These are phyloP conservation scores for Bombus ignitus DNA, from an alignment of 1,140 invertebrate species.

Conservation along the genomic window DNA sequence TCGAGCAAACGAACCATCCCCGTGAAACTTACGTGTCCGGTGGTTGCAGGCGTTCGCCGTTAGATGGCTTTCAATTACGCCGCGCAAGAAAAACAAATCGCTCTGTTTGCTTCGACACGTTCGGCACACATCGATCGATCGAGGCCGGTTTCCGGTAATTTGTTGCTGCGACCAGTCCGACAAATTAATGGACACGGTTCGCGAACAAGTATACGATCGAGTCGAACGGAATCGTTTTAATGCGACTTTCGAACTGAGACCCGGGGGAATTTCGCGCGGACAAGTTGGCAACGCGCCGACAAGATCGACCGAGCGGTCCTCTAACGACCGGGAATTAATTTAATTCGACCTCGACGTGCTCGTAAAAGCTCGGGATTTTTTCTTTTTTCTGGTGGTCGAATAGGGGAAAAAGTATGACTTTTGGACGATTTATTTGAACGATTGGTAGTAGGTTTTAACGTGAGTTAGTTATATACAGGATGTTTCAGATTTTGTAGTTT, in stretches of 20 bases:
- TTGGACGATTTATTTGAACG: neutral
- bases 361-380: neutral
- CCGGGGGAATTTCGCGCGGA: too few relatives aligned
- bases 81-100: constrained; percentile 9
- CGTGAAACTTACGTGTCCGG: constrained; percentile 21
- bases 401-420: neutral
- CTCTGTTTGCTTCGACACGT: constrained; percentile 26
- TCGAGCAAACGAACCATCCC: neutral
- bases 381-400: neutral
- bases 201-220: neutral
- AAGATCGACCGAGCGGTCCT: neutral
- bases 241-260: neutral
- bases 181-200: constrained; percentile 8
- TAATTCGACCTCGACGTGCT: neutral
- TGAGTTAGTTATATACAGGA: neutral
- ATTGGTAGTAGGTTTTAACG: neutral
- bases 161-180: neutral
- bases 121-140: constrained; percentile 2
- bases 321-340: constrained; percentile 8
- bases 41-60: neutral
- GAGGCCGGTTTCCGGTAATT: neutral
- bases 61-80: constrained; percentile 40
- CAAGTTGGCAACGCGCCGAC: neutral
- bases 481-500: neutral
- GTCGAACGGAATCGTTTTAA: neutral